These are phyloP conservation scores for Grus americana DNA, from an alignment of 2,113 vertebrate species.

Conservation along the genomic window DNA sequence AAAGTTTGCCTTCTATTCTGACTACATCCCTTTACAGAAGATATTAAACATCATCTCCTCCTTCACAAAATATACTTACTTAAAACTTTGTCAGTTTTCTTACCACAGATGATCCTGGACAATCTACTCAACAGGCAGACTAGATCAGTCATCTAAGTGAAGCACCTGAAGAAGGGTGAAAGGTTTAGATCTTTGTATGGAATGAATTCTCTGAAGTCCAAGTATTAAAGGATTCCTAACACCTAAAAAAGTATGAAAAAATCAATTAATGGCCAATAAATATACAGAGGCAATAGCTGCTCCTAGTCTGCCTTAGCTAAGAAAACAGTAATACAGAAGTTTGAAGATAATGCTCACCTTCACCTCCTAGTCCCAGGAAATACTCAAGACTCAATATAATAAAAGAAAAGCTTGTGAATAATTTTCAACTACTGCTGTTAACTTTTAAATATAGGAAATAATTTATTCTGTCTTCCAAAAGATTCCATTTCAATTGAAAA, in stretches of 20 bases:
- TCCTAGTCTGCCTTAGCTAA: background rate
- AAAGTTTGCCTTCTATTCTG: background rate
- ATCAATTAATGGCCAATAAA: background rate
- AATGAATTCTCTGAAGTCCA: background rate
- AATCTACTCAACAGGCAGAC: background rate
- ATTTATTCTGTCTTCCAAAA: background rate
- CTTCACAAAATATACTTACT: background rate
- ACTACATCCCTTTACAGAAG: background rate
- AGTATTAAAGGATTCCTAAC: background rate
- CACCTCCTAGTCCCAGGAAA: background rate
- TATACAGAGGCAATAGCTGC: background rate
- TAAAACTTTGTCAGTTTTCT: background rate
- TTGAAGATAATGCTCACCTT: background rate
- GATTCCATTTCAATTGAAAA: background rate
- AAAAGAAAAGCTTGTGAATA: background rate
- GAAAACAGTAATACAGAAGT: background rate
- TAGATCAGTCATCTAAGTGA: background rate
- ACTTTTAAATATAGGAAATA: background rate
- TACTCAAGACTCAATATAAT: background rate
- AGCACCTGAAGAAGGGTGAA: background rate
- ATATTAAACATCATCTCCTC: background rate
- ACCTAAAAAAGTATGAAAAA: background rate
- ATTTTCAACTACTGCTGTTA: background rate
- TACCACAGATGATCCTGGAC: background rate
- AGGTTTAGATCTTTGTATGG: background rate